These are phyloP conservation scores for Apodemia duryi DNA, from an alignment of 2,888 invertebrate genomes.

Conservation along the genomic window DNA sequence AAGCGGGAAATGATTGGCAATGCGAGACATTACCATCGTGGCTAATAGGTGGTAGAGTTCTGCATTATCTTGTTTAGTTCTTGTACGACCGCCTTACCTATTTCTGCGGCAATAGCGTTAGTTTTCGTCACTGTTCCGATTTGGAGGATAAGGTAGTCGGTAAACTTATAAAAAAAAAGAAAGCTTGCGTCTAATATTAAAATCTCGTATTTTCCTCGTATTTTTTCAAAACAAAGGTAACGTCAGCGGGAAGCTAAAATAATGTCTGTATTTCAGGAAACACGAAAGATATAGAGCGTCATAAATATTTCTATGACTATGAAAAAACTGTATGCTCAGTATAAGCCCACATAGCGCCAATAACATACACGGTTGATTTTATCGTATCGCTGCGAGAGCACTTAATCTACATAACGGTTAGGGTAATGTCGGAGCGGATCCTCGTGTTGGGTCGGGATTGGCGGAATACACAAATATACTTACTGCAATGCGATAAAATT, in stretches of 20 bases:
- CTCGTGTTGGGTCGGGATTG: conserved; percentile 20
- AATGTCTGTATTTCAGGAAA: conserved; percentile 7
- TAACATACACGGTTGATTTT: conserved; percentile 12
- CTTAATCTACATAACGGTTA: conserved; percentile 57
- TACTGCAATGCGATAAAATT: neutral
- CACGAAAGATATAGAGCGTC: neutral
- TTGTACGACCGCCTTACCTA: too few relatives aligned
- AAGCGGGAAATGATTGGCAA: too few relatives aligned
- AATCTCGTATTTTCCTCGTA: neutral
- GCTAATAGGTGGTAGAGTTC: too few relatives aligned
- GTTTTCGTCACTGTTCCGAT: too few relatives aligned
- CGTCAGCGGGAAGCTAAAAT: neutral
- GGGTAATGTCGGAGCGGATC: conserved; percentile 24
- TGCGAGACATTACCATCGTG: too few relatives aligned
- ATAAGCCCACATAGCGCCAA: conserved; percentile 3
- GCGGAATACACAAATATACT: conserved; percentile 20
- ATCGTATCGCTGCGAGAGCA: conserved; percentile 30
- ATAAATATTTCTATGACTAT: conserved; percentile 11
- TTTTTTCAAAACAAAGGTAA: conserved; percentile 1
- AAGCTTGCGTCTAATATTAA: neutral
- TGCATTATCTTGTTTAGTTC: too few relatives aligned
- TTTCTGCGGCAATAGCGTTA: too few relatives aligned
- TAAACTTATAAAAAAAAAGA: too few relatives aligned
- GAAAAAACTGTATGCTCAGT: conserved; percentile 11
- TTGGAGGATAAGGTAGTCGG: too few relatives aligned